Base-by-base conservation (phyloP, 2,888 invertebrate genomes). In the Leucoptera coffeella region DNA sequence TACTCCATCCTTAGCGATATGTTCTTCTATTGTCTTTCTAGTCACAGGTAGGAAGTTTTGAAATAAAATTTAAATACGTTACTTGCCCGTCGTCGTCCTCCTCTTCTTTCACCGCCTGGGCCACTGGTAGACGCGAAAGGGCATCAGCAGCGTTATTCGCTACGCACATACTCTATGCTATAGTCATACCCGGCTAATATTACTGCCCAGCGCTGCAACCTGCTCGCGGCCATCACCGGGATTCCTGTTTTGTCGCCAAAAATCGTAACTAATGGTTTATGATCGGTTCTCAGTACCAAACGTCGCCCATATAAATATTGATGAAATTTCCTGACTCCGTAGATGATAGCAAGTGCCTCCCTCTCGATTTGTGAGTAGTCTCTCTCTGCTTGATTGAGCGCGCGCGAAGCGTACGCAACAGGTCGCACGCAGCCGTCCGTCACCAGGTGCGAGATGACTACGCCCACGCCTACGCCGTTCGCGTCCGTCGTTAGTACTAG, bases 401-500 rank as follows among this genome's bases (percentile, higher is more conserved):
- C 5, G 2, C 30, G 29, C 13, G 30, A 35, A 3, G 33, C 33
- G 12, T 28, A 33, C 7, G 29, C 29, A 2, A 30, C 12, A 1
- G 33, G 32, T 2, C 29, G 27, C 28, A 33, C 35, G 6, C 28
- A 22, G 8, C 7, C 25, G 1, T 30, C 20, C 11, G 20, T 23
- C 12, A 25, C 3, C n/a, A n/a, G n/a, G 20, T 35, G 35, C 5
- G 33, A 28, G 5, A 33, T 27, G 3, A 33, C 32, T 1, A 31
- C 32, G 15, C 31, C 32, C 4, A 34, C 24, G 4, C 35, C 35
- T 7, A 25, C 27, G 4, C 27, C 15, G 26, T 29, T 31, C 2
- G 33, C 35, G 24, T 35, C 35, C 3, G 27, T 27, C 3, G 36
- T 34, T 15, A 36, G 22, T 6, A 33, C 21, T 9, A 36, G 12